Evolutionary conservation across 30 jellyfish, hydroid and myxozoan genomes (phyloP), one percentile per base, ranked within the genome.

Genomic region (Chrysaora quinquecirrha): DNA sequence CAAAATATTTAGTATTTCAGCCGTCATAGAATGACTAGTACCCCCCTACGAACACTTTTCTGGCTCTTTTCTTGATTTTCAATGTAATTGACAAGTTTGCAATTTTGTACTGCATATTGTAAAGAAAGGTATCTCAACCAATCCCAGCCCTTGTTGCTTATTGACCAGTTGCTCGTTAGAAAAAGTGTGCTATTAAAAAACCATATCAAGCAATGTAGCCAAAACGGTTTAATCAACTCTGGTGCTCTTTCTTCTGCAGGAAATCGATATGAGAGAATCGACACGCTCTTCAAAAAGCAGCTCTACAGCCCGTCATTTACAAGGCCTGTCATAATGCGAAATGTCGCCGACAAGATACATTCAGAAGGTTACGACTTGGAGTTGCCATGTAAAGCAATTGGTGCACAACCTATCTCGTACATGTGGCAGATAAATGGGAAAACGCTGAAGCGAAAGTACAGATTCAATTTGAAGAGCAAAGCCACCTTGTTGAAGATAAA

Each of bases 371-470:
- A 74, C 67, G 87, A 73, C 38, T 46, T 84, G 4, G 87, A 61
- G 23, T 34, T 84, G 30, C 95, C 95, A 16, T 84, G 97, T 78
- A 90, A 77, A 64, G 86, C 97, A 3, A 29, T 70, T 24, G 97
- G 97, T n/a, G 79, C 74, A 48, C 82, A 47, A 64, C 96, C 96
- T 2, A 69, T 90, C 12, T 10, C 47, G 14, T 90, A 90, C 71
- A 46, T 75, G 43, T 90, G 97, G 97, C 32, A 16, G 32, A 52
- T 64, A 34, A 84, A 84, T 63, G 97, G 96, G 29, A 62, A 64
- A 34, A 12, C 22, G 9, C 54, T 90, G 60, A 72, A 52, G 52
- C 25, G 87, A 24, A 80, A 62, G 34, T 74, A 66, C 84, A 48
- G 97, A 52, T 16, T 76, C 30, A 84, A 83, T 29, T 47, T 90